Base-by-base conservation (phyloP, 2,888 invertebrate genomes). In the Zygothrica quintamaculata region DNA sequence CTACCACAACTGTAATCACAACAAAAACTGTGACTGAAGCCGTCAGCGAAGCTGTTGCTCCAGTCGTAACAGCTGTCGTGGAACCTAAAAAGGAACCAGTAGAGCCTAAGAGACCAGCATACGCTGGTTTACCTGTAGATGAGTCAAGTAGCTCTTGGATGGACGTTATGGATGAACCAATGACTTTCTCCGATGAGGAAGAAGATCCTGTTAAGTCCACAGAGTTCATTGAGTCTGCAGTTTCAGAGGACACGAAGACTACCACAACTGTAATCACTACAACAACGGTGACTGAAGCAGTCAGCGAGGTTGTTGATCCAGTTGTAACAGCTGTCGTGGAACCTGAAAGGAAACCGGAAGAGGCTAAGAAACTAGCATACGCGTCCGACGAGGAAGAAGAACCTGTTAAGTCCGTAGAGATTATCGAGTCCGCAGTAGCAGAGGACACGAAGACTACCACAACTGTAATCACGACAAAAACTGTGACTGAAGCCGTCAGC, bases 111-210 rank as follows among this genome's bases (percentile, higher is more conserved):
- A 42, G 51, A 40, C 53, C 39, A 8, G 56, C 71, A 1, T 87
- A 87, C 55, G 85, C 79, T 44, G 89, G 86, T 34, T 76, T 89
- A 34, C 88, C 89, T 8, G 74, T 88, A 22, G 88, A 89, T 62
- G 86, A 89, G 25, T 72, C 88, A 13, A 47, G 26, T 7, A 55
- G 33, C 8, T 31, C 55, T 0, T 55, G 55, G 55, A 55, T 55
- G 55, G 46, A 55, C 22, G 55, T 55, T 13, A 12, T 62, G 40
- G 62, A 62, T 29, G 62, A 62, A 1, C 62, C 62, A 29, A 58
- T 51, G 51, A 22, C 40, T 1, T 62, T 62, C 29, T 50, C 39
- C 2, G 59, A 59, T 1, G 53, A 66, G 8, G 65, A 53, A 9
- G 42, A 26, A 53, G 7, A 47, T 9, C 2, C 72, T 29, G 1